Base-by-base conservation (phyloP, 2,113 vertebrate genomes). In the Brachyhypopomus occidentalis region DNA sequence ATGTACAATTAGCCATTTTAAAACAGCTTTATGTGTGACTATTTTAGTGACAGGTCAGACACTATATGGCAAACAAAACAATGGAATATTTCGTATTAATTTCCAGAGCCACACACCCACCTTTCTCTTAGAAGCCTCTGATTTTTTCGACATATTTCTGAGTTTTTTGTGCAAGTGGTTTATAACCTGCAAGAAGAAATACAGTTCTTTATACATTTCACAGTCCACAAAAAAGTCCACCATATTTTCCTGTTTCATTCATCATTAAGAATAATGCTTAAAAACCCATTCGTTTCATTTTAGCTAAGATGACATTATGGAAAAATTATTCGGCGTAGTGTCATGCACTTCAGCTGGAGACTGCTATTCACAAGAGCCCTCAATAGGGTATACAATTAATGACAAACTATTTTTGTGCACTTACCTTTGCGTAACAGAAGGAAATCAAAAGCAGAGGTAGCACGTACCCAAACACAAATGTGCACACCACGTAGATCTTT, bases 91-190 rank as follows among this genome's bases (percentile, higher is more conserved):
- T 20, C 5, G 17, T 36, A 34, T 66, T 16, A 19, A 6, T n/a
- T 20, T 9, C 6, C 3, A 0, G 34, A 5, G 19, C 25, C 11
- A 41, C 41, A 25, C 48, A 20, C 72, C 6, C 45, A 81, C 79
- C 79, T 81, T 81, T 48, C 63, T 75, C 23, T 81, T 81, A 58
- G 79, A 81, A 6, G 48, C 79, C 62, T 81, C 79, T 5, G 79
- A 81, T 59, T 81, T 81, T 67, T 81, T 81, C 3, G 79, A 81
- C 71, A 81, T 81, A 62, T 81, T 81, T 73, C 75, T 81, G 27
- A 81, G 52, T 63, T 81, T 81, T 69, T 81, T 81, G 34, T 58
- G 72, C 20, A 81, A 69, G 30, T 81, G 79, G 14, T 81, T 81
- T 69, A 81, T 69, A 45, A 81, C 79, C 79, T 81, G 63, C 0